Evolutionary conservation across 2,797 vertebrate genomes (phyloP).

Genomic region (Scyliorhinus canicula): DNA sequence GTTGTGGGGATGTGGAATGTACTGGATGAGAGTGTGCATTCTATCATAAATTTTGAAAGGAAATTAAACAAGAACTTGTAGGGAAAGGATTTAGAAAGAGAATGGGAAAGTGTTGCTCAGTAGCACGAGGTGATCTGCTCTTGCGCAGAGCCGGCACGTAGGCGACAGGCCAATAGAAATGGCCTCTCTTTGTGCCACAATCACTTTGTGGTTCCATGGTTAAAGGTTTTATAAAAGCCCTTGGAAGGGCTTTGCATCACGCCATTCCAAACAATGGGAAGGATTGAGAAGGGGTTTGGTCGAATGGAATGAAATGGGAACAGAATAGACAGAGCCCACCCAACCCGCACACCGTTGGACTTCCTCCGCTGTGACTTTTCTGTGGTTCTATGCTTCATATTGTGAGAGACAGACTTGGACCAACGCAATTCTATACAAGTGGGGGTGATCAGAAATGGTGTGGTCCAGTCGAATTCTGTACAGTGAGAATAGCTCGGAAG

Average conservation of each 20-base stretch:
- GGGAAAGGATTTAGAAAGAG: too few relatives aligned
- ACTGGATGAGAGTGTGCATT: too few relatives aligned
- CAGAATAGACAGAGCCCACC: not conserved
- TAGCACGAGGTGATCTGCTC: too few relatives aligned
- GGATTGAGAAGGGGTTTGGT: not conserved
- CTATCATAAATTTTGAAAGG: too few relatives aligned
- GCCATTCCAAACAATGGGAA: not conserved
- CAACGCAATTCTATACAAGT: not conserved
- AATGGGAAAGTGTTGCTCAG: too few relatives aligned
- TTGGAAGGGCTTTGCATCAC: not conserved
- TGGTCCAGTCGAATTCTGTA: not conserved
- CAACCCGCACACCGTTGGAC: too few relatives aligned
- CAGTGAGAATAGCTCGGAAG: not conserved
- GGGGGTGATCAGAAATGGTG: not conserved
- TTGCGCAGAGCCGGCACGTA: too few relatives aligned
- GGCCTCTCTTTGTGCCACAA: too few relatives aligned
- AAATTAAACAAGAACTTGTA: too few relatives aligned
- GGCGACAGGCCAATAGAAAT: too few relatives aligned
- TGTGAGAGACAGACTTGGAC: not conserved
- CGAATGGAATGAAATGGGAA: not conserved
- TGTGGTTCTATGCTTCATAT: not conserved
- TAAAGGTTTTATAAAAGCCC: not conserved
- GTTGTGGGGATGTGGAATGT: too few relatives aligned
- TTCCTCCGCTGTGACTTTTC: too few relatives aligned
- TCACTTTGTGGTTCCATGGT: not conserved